Evolutionary conservation across 1,140 invertebrate species (phyloP).

Genomic region (Ips typographus): DNA sequence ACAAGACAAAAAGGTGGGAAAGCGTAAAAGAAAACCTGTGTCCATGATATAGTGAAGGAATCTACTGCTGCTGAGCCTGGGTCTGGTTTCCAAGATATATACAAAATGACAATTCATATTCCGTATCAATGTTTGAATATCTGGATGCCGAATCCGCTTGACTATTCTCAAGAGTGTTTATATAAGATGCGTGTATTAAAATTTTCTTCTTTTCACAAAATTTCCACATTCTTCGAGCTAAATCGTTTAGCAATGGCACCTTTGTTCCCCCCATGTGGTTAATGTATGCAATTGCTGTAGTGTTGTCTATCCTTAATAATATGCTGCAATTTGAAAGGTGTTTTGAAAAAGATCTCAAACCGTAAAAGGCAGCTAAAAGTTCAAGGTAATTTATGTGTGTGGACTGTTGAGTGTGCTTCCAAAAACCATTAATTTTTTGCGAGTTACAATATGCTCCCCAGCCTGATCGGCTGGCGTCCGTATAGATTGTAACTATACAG

Average conservation of each 20-base stretch:
- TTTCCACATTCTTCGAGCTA: not conserved
- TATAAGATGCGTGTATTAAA: not conserved
- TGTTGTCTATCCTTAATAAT: constrained; percentile 13
- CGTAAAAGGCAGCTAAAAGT: constrained; percentile 7
- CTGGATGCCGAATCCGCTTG: not conserved
- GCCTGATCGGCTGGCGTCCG: not conserved
- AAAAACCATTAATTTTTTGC: not conserved
- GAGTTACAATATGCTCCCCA: not conserved
- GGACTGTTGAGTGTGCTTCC: not conserved
- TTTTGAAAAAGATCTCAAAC: constrained; percentile 9
- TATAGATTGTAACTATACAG: not conserved
- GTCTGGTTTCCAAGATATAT: constrained; percentile 16
- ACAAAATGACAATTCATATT: constrained; percentile 4
- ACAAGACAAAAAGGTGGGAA: constrained; percentile 39
- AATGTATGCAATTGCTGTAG: constrained; percentile 12
- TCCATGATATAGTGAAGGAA: constrained; percentile 4
- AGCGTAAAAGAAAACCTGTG: constrained; percentile 1
- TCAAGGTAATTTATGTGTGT: constrained; percentile 8
- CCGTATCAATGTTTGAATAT: not conserved
- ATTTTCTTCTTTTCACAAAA: not conserved
- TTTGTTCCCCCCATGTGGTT: constrained; percentile 7
- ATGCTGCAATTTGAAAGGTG: not conserved
- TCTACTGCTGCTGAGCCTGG: constrained; percentile 5
- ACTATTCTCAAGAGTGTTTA: not conserved
- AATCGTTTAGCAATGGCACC: not conserved